Percentiles rank a stretch among this genome's conserved stretches.
These are phyloP conservation scores for Dicrurus megarhynchus DNA, from an alignment of 2,113 vertebrate genomes.

Conservation along the genomic window DNA sequence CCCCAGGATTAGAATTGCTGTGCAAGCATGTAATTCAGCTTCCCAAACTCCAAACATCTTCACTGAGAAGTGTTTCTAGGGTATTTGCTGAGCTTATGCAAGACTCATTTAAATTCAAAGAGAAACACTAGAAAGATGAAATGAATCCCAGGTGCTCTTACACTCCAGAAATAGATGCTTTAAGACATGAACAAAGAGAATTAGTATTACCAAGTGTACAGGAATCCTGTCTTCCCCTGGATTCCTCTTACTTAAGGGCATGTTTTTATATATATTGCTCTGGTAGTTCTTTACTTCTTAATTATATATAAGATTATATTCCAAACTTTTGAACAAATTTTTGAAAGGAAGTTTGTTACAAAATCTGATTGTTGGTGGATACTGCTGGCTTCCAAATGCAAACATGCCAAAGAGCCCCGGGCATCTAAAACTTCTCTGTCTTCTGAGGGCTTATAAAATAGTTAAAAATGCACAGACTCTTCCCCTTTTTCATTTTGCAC, in stretches of 20 bases:
- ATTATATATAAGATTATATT: background rate
- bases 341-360: background rate
- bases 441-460: background rate
- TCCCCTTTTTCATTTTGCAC: background rate
- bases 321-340: background rate
- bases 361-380: background rate
- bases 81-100: slow-evolving; percentile 28
- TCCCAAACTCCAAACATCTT: background rate
- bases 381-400: background rate
- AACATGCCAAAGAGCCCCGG: background rate
- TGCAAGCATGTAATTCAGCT: slow-evolving; percentile 41
- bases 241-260: background rate
- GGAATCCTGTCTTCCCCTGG: background rate
- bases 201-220: slow-evolving; percentile 9
- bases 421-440: background rate
- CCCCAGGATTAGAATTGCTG: slow-evolving; percentile 27
- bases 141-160: slow-evolving; percentile 44
- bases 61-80: slow-evolving; percentile 1
- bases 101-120: slow-evolving; percentile 49
- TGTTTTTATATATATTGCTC: background rate
- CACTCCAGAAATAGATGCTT: slow-evolving; percentile 27
- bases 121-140: slow-evolving; percentile 42
- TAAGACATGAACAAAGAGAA: slow-evolving; percentile 22
- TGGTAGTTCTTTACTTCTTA: background rate
- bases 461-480: background rate